A percentile compares a stretch with the other conserved stretches of the same genome.
Conservation (phyloP, 2,797 vertebrate species). For the Garrulus glandarius region DNA sequence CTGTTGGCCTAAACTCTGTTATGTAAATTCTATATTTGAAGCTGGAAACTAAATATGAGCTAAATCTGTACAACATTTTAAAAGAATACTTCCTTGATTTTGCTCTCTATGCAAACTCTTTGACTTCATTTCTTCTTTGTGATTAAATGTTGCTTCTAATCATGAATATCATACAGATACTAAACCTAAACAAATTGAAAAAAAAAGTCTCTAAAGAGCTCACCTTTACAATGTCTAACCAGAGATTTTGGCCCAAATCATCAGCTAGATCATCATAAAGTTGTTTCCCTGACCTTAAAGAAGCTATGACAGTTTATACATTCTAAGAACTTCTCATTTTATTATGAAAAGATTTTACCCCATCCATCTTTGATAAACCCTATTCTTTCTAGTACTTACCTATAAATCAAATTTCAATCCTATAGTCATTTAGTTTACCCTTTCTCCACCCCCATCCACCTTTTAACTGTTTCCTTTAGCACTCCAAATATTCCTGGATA, state of each 20-base stretch:
- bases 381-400: neutral
- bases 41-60: neutral
- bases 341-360: neutral
- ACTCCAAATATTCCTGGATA: conserved; percentile 80
- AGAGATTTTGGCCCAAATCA: neutral
- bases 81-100: neutral
- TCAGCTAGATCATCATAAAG: neutral
- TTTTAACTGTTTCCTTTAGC: conserved; percentile 69
- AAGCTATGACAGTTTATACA: neutral
- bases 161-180: neutral
- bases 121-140: neutral
- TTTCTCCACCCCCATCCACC: neutral
- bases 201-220: neutral
- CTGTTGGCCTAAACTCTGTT: neutral
- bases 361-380: neutral
- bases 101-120: neutral
- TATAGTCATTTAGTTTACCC: conserved; percentile 10
- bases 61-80: neutral
- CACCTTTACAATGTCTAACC: neutral
- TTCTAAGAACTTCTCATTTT: neutral
- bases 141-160: neutral
- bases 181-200: neutral
- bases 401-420: conserved; percentile 16
- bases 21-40: neutral
- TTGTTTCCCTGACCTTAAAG: neutral